Base-by-base conservation (phyloP, 2,113 vertebrate genomes). In the Ctenomys sociabilis region DNA sequence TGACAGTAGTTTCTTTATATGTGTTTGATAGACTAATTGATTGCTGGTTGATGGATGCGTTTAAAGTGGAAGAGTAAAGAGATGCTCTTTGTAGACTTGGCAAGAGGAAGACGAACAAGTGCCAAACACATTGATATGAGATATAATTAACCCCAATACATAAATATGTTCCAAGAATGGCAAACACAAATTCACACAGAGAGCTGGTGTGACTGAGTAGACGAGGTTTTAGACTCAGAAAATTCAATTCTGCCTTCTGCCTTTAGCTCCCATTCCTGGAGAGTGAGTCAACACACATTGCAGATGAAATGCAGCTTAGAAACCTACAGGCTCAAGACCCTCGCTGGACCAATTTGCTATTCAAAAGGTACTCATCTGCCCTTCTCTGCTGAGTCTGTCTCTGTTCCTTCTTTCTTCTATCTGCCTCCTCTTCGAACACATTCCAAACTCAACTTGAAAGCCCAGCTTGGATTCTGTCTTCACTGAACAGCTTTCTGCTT, bases 31-130 rank as follows among this genome's bases (percentile, higher is more conserved):
- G 66, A 37, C 17, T 26, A 49, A 37, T 26, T 84, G 86, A 35
- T 16, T n/a, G n/a, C 82, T 77, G 80, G 61, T 2, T 59, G 49
- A 91, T 63, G 86, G 66, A 75, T 52, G 1, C 32, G 21, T 54
- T 72, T 61, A 92, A 95, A 30, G 90, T 66, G 19, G 21, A 77
- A 78, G n/a, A 85, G 40, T 88, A 61, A 92, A 85, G 59, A 78
- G 45, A 85, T 21, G 4, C 43, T 85, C 57, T 73, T 45, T 52
- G 82, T 37, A 68, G 64, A 88, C 14, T 19, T 63, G 61, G 61
- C 57, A 85, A 93, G 70, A 2, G 35, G n/a, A 43, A 6, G 3
- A 17, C 32, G 28, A 95, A 57, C 35, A 16, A 43, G 12, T 7
- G 5, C 57, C 19, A 12, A 35, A 5, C 32, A 61, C 22, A 37